Conservation (phyloP, 2,888 invertebrate genomes). For the Sphecodes monilicornis region DNA sequence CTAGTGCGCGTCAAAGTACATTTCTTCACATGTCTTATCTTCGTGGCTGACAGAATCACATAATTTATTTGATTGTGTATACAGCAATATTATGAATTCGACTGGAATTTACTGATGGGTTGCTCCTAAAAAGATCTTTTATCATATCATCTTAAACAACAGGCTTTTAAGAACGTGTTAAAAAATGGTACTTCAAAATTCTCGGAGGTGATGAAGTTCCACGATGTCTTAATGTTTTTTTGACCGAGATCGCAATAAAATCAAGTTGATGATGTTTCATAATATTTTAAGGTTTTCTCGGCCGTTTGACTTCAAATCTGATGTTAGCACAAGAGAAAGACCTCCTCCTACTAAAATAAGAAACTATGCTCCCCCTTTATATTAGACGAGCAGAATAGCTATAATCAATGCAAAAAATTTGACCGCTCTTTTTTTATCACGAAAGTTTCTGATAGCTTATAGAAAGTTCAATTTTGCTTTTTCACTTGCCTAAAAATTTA, state of each 20-base stretch:
- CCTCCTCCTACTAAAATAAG: neutral
- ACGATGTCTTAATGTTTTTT: neutral
- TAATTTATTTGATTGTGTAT: neutral
- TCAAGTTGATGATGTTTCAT: too few relatives aligned
- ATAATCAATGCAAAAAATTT: too few relatives aligned
- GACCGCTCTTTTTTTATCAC: too few relatives aligned
- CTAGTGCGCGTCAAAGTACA: neutral
- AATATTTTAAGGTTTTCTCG: neutral
- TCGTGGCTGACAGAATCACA: neutral
- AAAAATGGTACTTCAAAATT: neutral
- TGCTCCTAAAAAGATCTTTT: neutral
- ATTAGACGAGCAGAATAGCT: neutral
- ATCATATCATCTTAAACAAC: neutral
- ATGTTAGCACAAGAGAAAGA: neutral
- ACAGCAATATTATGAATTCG: neutral
- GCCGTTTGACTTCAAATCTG: neutral
- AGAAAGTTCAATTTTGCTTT: neutral
- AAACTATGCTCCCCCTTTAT: neutral
- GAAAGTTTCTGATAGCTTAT: neutral
- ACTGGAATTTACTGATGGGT: neutral
- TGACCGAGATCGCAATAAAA: too few relatives aligned
- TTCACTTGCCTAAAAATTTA: neutral
- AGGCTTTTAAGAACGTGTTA: neutral
- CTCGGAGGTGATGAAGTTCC: neutral
- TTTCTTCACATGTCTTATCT: neutral